phyloP scores from a whole-genome alignment of 2,113 vertebrate genomes.

The Phoenicopterus ruber region DNA sequence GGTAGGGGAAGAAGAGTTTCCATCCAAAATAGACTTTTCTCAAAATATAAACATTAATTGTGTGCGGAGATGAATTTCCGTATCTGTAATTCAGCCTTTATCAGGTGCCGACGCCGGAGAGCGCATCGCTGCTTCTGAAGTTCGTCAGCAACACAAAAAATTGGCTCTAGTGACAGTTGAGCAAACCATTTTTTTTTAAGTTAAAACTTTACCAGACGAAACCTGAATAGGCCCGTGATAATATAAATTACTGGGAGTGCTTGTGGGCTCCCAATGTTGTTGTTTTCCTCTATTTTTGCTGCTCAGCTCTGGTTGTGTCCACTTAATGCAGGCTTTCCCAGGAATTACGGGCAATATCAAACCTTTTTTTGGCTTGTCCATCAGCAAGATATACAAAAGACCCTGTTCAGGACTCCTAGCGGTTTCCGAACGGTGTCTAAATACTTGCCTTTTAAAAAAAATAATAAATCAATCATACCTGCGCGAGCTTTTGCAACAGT shows the following conservation, averaged over 20 bases:
- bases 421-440: not conserved
- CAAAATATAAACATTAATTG: not conserved
- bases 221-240: not conserved
- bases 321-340: not conserved
- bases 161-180: not conserved
- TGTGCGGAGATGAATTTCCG: not conserved
- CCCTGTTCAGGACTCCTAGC: not conserved
- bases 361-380: not conserved
- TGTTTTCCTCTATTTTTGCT: not conserved
- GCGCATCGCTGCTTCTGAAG: not conserved
- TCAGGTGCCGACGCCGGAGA: not conserved
- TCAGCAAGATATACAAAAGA: not conserved
- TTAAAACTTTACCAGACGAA: not conserved
- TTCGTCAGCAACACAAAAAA: not conserved
- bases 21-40: not conserved
- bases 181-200: not conserved
- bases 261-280: rapidly evolving
- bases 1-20: not conserved
- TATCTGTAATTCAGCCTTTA: not conserved
- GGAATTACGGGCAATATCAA: not conserved
- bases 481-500: not conserved
- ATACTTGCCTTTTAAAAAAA: not conserved
- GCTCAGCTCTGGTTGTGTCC: not conserved
- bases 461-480: not conserved
- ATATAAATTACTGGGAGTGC: not conserved